Conservation (phyloP, 2,113 vertebrate genomes). For the Chascanopsetta lugubris region DNA sequence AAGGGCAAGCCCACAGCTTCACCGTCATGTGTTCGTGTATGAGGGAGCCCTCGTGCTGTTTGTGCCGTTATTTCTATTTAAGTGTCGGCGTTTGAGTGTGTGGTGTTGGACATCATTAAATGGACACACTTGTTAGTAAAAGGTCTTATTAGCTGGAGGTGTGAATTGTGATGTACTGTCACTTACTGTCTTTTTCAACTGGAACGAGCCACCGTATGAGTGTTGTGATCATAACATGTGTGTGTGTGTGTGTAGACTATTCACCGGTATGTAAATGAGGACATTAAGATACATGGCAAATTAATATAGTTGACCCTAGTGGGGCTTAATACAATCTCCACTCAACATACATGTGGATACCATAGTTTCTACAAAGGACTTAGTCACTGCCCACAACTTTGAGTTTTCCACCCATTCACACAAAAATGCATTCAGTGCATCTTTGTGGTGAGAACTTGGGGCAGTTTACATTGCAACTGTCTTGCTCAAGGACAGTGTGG, state of each 20-base stretch:
- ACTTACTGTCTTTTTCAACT: not conserved
- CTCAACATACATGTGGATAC: too few species aligned
- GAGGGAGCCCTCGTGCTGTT: slow-evolving; percentile 4
- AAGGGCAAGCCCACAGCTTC: slow-evolving; percentile 57
- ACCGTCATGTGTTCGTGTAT: slow-evolving; percentile 2
- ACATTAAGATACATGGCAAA: too few species aligned
- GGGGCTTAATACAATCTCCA: too few species aligned
- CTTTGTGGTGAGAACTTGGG: too few species aligned
- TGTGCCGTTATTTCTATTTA: not conserved
- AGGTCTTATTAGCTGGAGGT: not conserved
- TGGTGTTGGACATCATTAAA: slow-evolving; percentile 16
- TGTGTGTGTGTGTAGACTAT: not conserved
- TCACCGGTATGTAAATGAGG: not conserved
- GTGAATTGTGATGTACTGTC: not conserved
- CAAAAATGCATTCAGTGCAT: too few species aligned
- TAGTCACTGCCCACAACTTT: too few species aligned
- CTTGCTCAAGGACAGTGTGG: too few species aligned
- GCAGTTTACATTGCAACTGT: too few species aligned
- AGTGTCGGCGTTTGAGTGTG: slow-evolving; percentile 22
- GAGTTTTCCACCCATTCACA: too few species aligned
- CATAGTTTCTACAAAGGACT: too few species aligned
- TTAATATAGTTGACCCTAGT: too few species aligned
- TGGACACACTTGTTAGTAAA: not conserved
- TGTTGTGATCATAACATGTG: not conserved
- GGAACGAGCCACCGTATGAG: not conserved